A percentile compares a stretch with the other conserved stretches of the same genome.
Conservation (phyloP, 2,113 vertebrate species). For the Aphelocoma coerulescens region DNA sequence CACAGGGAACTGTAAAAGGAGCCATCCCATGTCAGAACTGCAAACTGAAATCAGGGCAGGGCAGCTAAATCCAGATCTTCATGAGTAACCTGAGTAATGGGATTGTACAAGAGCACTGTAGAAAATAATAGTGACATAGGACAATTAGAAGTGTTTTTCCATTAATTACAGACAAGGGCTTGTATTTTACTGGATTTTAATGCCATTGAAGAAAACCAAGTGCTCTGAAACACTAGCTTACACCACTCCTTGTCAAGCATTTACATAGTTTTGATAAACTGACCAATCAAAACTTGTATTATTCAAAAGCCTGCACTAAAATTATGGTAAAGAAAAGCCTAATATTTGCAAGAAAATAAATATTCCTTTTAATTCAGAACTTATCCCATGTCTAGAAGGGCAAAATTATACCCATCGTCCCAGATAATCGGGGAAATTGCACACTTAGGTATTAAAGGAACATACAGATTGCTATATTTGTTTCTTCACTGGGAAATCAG, state of each 20-base stretch:
- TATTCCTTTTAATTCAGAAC: not conserved
- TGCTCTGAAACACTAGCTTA: not conserved
- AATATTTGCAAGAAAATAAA: not conserved
- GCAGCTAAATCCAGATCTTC: not conserved
- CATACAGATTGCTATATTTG: not conserved
- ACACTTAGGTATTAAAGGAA: not conserved
- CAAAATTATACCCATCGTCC: not conserved
- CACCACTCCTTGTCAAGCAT: not conserved
- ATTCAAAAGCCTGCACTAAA: not conserved
- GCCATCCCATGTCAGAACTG: not conserved
- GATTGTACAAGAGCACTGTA: accelerated
- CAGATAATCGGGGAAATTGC: not conserved
- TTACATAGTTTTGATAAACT: not conserved
- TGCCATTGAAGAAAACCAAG: not conserved
- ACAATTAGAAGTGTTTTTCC: not conserved
- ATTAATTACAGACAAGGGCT: not conserved
- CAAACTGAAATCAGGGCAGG: not conserved
- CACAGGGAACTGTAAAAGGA: not conserved
- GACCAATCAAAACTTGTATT: not conserved
- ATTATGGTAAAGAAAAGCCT: not conserved
- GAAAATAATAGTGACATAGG: not conserved
- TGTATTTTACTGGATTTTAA: not conserved
- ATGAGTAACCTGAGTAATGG: accelerated
- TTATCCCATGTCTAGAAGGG: accelerated
- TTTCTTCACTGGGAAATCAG: not conserved